These are phyloP conservation scores for Sebastes itinus DNA, from an alignment of 2,797 vertebrate genomes.

Conservation along the genomic window DNA sequence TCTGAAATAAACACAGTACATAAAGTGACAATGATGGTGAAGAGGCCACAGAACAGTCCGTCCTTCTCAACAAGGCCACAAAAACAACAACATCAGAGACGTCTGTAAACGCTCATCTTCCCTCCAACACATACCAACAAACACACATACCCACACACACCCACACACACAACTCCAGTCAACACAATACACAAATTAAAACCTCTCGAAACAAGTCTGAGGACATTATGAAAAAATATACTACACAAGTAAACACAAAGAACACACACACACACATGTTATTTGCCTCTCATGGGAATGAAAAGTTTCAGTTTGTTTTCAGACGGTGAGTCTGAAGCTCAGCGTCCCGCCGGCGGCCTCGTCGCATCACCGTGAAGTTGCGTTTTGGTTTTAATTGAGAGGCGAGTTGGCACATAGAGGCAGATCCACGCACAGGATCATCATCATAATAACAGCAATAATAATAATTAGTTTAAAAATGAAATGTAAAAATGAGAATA, in stretches of 20 bases:
- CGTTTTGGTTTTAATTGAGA: constrained; percentile 13
- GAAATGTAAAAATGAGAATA: neutral
- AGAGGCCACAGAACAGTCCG: constrained; percentile 32
- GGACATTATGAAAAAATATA: constrained; percentile 5
- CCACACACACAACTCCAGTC: neutral
- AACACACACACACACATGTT: neutral
- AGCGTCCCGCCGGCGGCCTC: neutral
- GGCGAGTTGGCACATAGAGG: constrained; percentile 49
- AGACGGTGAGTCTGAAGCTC: neutral
- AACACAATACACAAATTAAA: constrained; percentile 6
- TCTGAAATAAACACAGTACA: constrained; percentile 61
- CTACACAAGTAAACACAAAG: constrained; percentile 14
- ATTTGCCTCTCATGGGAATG: neutral
- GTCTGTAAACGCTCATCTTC: constrained; percentile 9
- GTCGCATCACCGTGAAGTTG: neutral
- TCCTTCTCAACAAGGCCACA: constrained; percentile 70
- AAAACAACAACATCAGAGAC: constrained; percentile 37
- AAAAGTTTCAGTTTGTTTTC: neutral
- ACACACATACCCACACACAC: neutral
- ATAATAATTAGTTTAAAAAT: neutral
- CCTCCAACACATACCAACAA: neutral
- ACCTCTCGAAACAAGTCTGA: constrained; percentile 15
- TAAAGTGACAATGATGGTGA: constrained; percentile 56
- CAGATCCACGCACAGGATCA: neutral
- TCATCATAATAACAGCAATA: neutral